Conservation (phyloP, 1,140 invertebrate genomes). For the Drosophila auraria region DNA sequence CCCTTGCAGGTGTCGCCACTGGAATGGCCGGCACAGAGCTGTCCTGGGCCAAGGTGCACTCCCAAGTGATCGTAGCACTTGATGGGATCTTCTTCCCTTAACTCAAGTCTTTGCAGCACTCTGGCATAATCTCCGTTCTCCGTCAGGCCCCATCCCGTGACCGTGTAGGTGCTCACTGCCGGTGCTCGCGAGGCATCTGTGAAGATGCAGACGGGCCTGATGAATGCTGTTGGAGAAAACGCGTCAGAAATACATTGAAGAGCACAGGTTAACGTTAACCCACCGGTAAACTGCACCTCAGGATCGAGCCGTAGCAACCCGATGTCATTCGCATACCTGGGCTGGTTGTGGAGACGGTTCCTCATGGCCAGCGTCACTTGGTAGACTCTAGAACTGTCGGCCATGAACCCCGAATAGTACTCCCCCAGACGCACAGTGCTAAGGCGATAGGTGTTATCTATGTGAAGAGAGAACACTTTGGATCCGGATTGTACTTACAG, state of each 20-base stretch:
- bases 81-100: background rate
- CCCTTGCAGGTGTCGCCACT: background rate
- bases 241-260: background rate
- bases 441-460: background rate
- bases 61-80: background rate
- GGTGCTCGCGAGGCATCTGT: background rate
- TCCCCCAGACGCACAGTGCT: constrained; percentile 15
- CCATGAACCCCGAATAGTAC: background rate
- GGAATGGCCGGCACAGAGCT: constrained; percentile 1
- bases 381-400: background rate
- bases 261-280: background rate
- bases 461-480: background rate
- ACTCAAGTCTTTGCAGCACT: background rate
- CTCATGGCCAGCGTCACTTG: background rate
- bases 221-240: background rate
- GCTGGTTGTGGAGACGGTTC: background rate
- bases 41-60: background rate
- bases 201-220: constrained; percentile 10
- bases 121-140: background rate
- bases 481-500: background rate
- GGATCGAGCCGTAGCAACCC: background rate
- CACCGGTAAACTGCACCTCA: background rate
- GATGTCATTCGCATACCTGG: background rate
- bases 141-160: background rate
- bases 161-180: background rate